Conservation (phyloP, 2,113 vertebrate genomes). For the Phrynosoma blainvillii region DNA sequence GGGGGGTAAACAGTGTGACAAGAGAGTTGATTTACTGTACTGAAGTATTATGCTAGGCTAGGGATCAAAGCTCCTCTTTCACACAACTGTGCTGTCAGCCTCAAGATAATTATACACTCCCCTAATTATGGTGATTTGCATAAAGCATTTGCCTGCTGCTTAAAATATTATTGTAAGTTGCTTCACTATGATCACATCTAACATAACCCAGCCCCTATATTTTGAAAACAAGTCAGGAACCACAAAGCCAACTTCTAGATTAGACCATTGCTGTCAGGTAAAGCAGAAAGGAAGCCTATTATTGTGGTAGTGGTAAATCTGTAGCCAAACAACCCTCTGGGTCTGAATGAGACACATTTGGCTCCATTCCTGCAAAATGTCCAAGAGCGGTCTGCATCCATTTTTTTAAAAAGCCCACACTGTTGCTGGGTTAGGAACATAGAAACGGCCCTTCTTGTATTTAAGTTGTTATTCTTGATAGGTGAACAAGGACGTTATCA, state of each 20-base stretch:
- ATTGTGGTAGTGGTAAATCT: neutral
- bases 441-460: neutral
- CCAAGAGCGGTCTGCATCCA: neutral
- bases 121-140: constrained; percentile 5
- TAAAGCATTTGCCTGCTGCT: neutral
- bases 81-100: neutral
- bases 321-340: neutral
- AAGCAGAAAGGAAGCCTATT: neutral
- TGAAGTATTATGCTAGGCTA: neutral
- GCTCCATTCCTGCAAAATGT: neutral
- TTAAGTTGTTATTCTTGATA: constrained; percentile 16
- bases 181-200: neutral
- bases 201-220: neutral
- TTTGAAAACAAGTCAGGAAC: neutral
- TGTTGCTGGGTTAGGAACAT: neutral
- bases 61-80: accelerated
- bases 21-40: neutral
- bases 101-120: neutral
- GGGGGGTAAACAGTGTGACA: neutral
- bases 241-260: neutral
- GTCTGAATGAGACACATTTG: neutral
- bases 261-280: constrained; percentile 8
- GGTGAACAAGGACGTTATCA: no score
- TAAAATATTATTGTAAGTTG: constrained; percentile 7
- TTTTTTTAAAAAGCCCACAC: neutral